phyloP scores from a whole-genome alignment of 2,888 invertebrate genomes.

The Gisinianus flammeolus region DNA sequence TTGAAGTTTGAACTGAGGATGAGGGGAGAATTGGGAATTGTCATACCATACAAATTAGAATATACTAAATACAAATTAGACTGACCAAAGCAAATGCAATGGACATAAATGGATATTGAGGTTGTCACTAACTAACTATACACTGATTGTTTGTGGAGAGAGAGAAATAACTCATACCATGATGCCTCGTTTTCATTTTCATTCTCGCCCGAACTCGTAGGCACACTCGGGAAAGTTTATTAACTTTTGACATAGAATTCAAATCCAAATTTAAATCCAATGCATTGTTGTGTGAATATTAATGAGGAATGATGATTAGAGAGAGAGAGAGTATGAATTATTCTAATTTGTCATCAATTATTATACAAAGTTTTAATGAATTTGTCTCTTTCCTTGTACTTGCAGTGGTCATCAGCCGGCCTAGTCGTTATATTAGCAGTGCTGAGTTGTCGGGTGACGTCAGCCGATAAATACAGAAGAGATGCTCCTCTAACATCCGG shows the following conservation, averaged over 20 bases:
- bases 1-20: background rate
- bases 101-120: constrained; percentile 27
- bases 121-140: constrained; percentile 1
- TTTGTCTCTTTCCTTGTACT: no score
- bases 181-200: background rate
- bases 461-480: constrained; percentile 11
- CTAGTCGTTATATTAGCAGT: constrained; percentile 56
- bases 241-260: constrained; percentile 32
- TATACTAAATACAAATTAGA: background rate
- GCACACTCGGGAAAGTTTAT: constrained; percentile 17
- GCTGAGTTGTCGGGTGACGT: constrained; percentile 35
- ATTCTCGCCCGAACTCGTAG: background rate
- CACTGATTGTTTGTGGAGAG: background rate
- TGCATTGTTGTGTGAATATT: constrained; percentile 1
- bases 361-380: background rate
- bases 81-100: constrained; percentile 25
- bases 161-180: background rate
- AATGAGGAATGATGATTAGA: constrained; percentile 18
- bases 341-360: background rate
- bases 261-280: constrained; percentile 15
- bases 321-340: background rate
- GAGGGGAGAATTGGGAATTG: background rate
- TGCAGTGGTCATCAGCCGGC: constrained; percentile 46
- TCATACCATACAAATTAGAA: background rate
- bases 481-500: constrained; percentile 20